Evolutionary conservation across 1,140 invertebrate genomes (phyloP).

Genomic region (Copidosoma floridanum): DNA sequence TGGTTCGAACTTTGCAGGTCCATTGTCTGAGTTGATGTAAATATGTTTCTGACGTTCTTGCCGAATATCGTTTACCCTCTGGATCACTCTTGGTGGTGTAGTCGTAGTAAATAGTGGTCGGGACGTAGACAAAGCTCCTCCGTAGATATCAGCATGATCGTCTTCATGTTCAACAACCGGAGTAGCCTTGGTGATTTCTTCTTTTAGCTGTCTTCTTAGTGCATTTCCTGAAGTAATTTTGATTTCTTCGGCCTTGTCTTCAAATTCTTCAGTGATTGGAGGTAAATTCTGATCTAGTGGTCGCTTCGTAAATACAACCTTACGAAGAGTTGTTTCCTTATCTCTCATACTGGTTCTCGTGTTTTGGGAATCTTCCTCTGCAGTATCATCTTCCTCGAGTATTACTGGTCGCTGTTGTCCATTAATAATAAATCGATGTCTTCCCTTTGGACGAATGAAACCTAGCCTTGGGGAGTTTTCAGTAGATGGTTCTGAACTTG

Average conservation of each 20-base stretch:
- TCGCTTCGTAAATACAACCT: slow-evolving; percentile 52
- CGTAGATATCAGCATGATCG: slow-evolving; percentile 67
- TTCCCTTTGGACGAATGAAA: slow-evolving; percentile 40
- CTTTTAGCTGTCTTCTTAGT: slow-evolving; percentile 60
- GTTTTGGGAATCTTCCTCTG: slow-evolving; percentile 48
- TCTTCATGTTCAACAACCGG: slow-evolving; percentile 46
- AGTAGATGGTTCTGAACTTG: slow-evolving; percentile 37
- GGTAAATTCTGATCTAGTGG: slow-evolving; percentile 48
- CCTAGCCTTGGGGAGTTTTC: slow-evolving; percentile 40
- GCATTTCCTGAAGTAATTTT: slow-evolving; percentile 54
- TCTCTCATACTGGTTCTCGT: slow-evolving; percentile 45
- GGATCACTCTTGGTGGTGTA: slow-evolving; percentile 49
- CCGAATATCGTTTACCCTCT: slow-evolving; percentile 35
- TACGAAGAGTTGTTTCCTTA: slow-evolving; percentile 41
- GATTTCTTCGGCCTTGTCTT: slow-evolving; percentile 42
- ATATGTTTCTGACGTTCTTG: slow-evolving; percentile 45
- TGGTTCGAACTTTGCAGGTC: slow-evolving; percentile 50
- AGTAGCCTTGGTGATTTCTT: slow-evolving; percentile 49
- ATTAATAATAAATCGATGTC: slow-evolving; percentile 48
- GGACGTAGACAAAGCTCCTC: slow-evolving; percentile 62
- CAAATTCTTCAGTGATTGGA: slow-evolving; percentile 48
- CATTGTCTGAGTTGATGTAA: slow-evolving; percentile 51
- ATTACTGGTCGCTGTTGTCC: slow-evolving; percentile 46
- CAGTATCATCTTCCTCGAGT: slow-evolving; percentile 43
- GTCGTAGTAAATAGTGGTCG: slow-evolving; percentile 67